Evolutionary conservation across 2,888 invertebrate species (phyloP).

Genomic region (Timema cristinae): DNA sequence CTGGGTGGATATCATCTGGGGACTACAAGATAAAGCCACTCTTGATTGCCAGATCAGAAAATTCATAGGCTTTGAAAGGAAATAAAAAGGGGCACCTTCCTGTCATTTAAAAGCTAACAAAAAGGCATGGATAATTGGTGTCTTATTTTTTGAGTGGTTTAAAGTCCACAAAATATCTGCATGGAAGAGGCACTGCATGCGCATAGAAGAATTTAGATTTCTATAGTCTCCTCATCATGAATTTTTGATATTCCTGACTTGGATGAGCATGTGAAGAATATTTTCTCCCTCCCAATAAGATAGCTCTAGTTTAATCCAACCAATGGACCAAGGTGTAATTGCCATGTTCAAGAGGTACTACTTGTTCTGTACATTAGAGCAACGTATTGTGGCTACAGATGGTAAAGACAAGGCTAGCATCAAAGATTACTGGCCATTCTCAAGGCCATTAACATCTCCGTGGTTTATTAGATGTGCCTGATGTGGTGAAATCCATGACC

Average conservation of each 20-base stretch:
- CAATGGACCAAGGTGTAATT: slow-evolving; percentile 4
- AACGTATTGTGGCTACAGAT: background rate
- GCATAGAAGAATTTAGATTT: background rate
- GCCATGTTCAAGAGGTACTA: background rate
- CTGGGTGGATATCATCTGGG: slow-evolving; percentile 12
- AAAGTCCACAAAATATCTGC: background rate
- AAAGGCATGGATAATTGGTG: slow-evolving; percentile 12
- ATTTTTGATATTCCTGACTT: background rate
- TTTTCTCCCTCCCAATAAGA: background rate
- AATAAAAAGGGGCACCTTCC: background rate
- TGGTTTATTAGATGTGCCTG: background rate
- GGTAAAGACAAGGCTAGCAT: background rate
- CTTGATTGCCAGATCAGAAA: background rate
- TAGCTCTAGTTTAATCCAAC: background rate
- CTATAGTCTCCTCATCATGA: background rate
- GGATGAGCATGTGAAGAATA: background rate
- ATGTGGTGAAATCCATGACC: no score
- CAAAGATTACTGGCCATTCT: background rate
- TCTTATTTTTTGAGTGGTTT: background rate
- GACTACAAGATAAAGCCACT: slow-evolving; percentile 11
- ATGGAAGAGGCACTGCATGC: background rate
- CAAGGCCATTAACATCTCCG: background rate
- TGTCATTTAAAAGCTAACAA: slow-evolving; percentile 3
- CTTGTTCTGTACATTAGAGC: background rate
- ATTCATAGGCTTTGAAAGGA: slow-evolving; percentile 6